Base-by-base conservation (phyloP, 2,888 invertebrate genomes). In the Liopterus haemorrhoidalis region DNA sequence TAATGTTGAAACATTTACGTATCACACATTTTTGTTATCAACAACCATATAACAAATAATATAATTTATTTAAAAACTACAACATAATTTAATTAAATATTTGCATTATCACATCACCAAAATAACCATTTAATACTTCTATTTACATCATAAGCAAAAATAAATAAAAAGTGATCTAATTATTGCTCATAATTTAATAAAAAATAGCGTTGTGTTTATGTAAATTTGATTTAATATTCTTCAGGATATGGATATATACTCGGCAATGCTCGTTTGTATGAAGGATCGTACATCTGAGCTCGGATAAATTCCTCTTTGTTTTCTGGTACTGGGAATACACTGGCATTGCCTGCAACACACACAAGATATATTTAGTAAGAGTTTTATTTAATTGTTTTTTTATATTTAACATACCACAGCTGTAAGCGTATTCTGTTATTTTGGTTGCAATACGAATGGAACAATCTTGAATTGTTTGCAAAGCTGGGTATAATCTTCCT, bases 401-500 rank as follows among this genome's bases (percentile, higher is more conserved):
- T 32, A 38, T 33, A 22, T 12, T 49, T 33, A 43, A 60, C 62
- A 69, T 69, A 86, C 87, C 78, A 54, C 78, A 76, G 54, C 75
- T 70, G 66, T 91, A 97, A 1, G 91, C 87, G 64, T 85, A 85
- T 42, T 90, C 81, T 37, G 88, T 82, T 44, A 95, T 69, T 61
- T 78, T 77, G 25, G 78, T 75, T 15, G 94, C 96, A 58, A 99
- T 94, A 63, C 80, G 78, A 41, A 92, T 70, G 1, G 96, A 96
- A 62, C 92, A 89, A 49, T 85, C 75, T 57, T 86, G 80, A 54
- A 97, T 93, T 49, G 78, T 73, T 27, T 76, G 71, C 9, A 97
- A 74, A 0, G 94, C 92, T 14, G 97, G 97, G 69, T 96, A 99
- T 41, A 99, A 74, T 53, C 92, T 82, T 46, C 96, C 96, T 41